phyloP scores from a whole-genome alignment of 1,140 invertebrate species.

The Chionoecetes opilio region DNA sequence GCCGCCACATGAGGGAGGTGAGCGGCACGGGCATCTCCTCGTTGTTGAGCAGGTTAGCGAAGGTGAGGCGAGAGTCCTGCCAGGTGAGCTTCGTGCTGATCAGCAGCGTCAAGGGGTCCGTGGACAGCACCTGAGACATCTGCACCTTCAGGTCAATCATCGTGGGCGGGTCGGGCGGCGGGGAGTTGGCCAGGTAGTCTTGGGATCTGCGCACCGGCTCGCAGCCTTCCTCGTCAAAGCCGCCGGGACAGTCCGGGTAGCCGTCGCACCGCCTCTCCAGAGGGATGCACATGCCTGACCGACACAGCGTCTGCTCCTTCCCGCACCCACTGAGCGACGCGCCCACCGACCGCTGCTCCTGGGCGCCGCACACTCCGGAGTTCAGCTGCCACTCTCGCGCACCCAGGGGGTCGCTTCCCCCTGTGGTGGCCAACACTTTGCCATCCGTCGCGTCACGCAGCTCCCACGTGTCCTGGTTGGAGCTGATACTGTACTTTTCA shows the following conservation, averaged over 20 bases:
- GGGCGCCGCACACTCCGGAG: slow-evolving; percentile 38
- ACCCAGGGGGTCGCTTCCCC: slow-evolving; percentile 40
- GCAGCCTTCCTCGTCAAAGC: slow-evolving; percentile 71
- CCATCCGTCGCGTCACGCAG: slow-evolving; percentile 31
- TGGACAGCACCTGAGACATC: slow-evolving; percentile 62
- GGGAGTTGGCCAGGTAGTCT: slow-evolving; percentile 53
- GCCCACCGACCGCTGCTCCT: not conserved
- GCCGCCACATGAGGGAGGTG: slow-evolving; percentile 60
- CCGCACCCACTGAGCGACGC: slow-evolving; percentile 54
- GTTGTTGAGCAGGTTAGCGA: slow-evolving; percentile 55
- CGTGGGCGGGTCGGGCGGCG: slow-evolving; percentile 59
- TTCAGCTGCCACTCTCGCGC: slow-evolving; percentile 42
- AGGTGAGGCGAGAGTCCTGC: slow-evolving; percentile 60
- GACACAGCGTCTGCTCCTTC: slow-evolving; percentile 33
- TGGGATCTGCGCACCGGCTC: slow-evolving; percentile 57
- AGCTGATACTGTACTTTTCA: slow-evolving; percentile 50
- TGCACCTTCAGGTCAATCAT: slow-evolving; percentile 34
- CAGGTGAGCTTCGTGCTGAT: slow-evolving; percentile 53
- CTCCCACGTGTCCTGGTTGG: slow-evolving; percentile 48
- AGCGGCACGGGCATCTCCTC: slow-evolving; percentile 53
- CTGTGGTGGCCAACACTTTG: slow-evolving; percentile 53
- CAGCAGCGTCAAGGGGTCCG: slow-evolving; percentile 60
- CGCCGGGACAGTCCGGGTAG: slow-evolving; percentile 69
- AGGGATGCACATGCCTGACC: slow-evolving; percentile 48
- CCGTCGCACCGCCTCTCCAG: slow-evolving; percentile 62